Conservation (phyloP, 2,113 vertebrate genomes). For the Leptosomus discolor region DNA sequence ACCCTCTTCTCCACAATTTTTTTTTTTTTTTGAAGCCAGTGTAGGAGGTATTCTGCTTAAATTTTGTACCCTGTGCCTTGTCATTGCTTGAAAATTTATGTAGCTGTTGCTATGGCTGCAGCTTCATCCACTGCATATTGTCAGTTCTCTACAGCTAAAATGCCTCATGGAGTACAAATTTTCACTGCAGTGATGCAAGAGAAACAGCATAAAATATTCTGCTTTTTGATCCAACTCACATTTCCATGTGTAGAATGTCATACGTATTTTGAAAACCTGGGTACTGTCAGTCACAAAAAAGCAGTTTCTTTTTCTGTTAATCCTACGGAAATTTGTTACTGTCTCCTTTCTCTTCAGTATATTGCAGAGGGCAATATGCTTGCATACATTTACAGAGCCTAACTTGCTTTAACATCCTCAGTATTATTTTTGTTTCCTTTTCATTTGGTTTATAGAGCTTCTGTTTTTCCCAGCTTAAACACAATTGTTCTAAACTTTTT, state of each 20-base stretch:
- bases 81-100: slow-evolving; percentile 22
- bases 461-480: slow-evolving; percentile 23
- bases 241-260: not conserved
- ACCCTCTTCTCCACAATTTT: not conserved
- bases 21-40: not conserved
- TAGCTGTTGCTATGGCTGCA: slow-evolving; percentile 55
- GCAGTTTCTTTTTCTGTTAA: not conserved
- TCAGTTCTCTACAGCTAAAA: slow-evolving; percentile 32
- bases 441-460: not conserved
- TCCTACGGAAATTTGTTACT: not conserved
- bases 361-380: not conserved
- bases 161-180: slow-evolving; percentile 42
- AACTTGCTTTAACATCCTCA: not conserved
- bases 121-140: slow-evolving; percentile 26
- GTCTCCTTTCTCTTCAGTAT: not conserved
- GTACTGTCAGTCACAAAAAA: not conserved
- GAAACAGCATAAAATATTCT: not conserved
- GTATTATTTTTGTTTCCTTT: not conserved
- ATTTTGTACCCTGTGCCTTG: not conserved
- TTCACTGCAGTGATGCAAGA: slow-evolving; percentile 21
- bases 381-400: not conserved
- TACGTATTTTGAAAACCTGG: not conserved
- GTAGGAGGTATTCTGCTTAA: slow-evolving; percentile 20
- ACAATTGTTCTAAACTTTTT: slow-evolving; percentile 31
- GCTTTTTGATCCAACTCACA: not conserved